Base-by-base conservation (phyloP, 2,113 vertebrate species). In the Morone saxatilis region DNA sequence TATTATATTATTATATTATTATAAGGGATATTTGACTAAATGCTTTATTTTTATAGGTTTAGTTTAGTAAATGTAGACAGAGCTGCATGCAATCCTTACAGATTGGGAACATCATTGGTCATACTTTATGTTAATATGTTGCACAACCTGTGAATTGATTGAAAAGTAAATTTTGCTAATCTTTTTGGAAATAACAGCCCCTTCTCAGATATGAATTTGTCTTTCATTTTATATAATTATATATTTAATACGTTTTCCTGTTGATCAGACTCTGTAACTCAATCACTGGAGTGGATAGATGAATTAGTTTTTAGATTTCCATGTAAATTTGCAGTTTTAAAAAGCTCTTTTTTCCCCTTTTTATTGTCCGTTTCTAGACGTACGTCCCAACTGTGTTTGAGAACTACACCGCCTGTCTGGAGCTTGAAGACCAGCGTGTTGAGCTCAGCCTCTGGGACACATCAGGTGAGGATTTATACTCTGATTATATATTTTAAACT, bases 381-480 rank as follows among this genome's bases (percentile, higher is more conserved):
- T 99, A 99, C 14, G 97, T 99, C 82, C 98, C 97, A 40, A 98
- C 98, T 13, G 98, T 99, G 86, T 99, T 99, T 91, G 98, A 99
- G 92, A 99, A 99, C 94, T 99, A 99, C 95, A 99, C 98, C 2
- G 96, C 97, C 80, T 97, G 97, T 84, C 88, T 99, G 95, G 96
- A 97, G 87, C 95, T 97, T 2, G 98, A 99, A 68, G 98, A 97
- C 16, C 97, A 98, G 91, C 96, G 97, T 40, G 97, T 98, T 69
- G 98, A 99, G 95, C 97, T 99, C 66, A 99, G 97, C 84, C 96
- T 99, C 12, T 99, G 98, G 98, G 97, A 99, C 90, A 99, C 98
- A 66, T 99, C 98, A 88, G 98, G 98, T 98, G 93, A 96, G 96
- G 31, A 65, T 68, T 60, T 4, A 51, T 20, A 25, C 8, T 54